Evolutionary conservation across 2,888 invertebrate genomes (phyloP), one percentile per base, ranked within the genome.

Genomic region (Maniola hyperantus): DNA sequence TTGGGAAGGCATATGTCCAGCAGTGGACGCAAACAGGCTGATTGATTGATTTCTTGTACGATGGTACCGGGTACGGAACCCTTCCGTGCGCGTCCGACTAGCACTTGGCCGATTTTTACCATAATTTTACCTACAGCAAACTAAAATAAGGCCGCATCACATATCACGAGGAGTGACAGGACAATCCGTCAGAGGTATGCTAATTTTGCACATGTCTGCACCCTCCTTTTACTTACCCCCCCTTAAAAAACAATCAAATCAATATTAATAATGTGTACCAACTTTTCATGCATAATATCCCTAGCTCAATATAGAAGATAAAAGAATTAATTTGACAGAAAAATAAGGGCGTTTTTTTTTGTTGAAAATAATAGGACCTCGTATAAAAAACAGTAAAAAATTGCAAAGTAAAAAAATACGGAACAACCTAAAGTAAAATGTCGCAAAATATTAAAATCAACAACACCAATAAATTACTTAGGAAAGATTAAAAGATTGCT

Each of bases 171-270:
- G 77, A 79, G 76, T 79, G 84, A 79, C 85, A 82, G 84, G 76
- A 85, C 87, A 85, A 87, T 87, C 84, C 82, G 84, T 87, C 85
- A 83, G 76, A 67, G 72, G 76, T 79, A 87, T 87, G 87, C 82
- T 81, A 87, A 87, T 84, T 69, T 65, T 69, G 83, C 87, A 87
- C 85, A 84, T 87, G 87, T 80, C 70, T 63, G 51, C 51, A 50
- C 67, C 55, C 60, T 36, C 44, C 62, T 57, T 36, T 42, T 15
- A 42, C 48, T 42, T 55, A 54, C 59, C 64, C 64, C 64, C 64
- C 59, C 50, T 61, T 61, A 7, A 15, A 44, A 50, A 11, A 18
- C 36, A 36, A 33, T 36, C 61, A 50, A 39, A 50, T 20, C 48
- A 36, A 61, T 36, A 26, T 36, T 39, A 34, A 20, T 20, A 58